phyloP scores from a whole-genome alignment of 1,140 invertebrate genomes.

The Calosoma granatense region DNA sequence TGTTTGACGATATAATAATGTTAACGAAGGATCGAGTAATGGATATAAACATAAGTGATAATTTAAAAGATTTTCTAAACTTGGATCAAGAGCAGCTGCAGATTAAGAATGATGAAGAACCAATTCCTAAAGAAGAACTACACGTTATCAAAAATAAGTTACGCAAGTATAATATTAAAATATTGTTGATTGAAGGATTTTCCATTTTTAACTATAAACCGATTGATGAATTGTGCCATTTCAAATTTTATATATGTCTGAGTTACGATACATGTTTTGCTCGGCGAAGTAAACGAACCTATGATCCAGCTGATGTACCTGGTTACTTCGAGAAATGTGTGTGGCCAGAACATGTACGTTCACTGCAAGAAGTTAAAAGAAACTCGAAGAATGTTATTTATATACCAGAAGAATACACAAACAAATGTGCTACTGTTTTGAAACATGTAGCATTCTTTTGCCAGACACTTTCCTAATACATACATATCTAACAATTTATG shows the following conservation, averaged over 20 bases:
- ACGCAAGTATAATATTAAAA: slow-evolving; percentile 32
- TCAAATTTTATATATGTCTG: slow-evolving; percentile 63
- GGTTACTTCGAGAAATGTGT: slow-evolving; percentile 70
- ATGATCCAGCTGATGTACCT: slow-evolving; percentile 66
- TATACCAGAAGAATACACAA: not conserved
- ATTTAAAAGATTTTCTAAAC: not conserved
- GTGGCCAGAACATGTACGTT: slow-evolving; percentile 55
- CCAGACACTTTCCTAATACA: not conserved
- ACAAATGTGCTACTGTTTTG: not conserved
- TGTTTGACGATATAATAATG: slow-evolving; percentile 47
- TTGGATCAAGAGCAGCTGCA: not conserved
- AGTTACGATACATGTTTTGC: slow-evolving; percentile 52
- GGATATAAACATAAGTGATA: slow-evolving; percentile 5
- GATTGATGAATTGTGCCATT: slow-evolving; percentile 51
- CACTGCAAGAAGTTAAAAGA: slow-evolving; percentile 14
- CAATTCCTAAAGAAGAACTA: not conserved
- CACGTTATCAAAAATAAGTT: slow-evolving; percentile 12
- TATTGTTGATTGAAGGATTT: slow-evolving; percentile 68
- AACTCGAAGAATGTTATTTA: slow-evolving; percentile 5
- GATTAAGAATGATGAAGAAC: too few relatives aligned
- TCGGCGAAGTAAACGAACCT: slow-evolving; percentile 48
- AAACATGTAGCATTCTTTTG: not conserved
- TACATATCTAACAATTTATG: not conserved
- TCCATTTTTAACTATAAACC: slow-evolving; percentile 59
- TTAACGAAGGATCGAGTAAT: slow-evolving; percentile 27